Evolutionary conservation across 2,888 invertebrate genomes (phyloP).

Genomic region (Diabrotica balteata): DNA sequence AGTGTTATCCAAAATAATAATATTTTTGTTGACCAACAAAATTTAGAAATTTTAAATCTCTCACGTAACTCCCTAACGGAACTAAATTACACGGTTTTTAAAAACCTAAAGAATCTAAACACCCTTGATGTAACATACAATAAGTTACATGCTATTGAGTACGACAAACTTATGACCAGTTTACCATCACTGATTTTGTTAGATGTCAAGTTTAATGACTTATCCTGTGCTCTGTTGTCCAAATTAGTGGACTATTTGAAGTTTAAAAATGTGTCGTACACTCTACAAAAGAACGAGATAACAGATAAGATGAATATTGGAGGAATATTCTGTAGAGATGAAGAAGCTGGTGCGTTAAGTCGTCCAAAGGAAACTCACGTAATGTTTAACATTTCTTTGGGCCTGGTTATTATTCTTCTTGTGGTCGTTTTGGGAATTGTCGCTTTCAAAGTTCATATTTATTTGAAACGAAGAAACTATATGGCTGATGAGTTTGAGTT

Average conservation of each 20-base stretch:
- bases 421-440: conserved; percentile 38
- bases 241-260: conserved; percentile 53
- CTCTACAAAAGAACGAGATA: conserved; percentile 48
- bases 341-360: conserved; percentile 9
- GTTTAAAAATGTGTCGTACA: conserved; percentile 49
- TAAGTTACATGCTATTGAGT: conserved; percentile 51
- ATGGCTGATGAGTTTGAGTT: conserved; percentile 54
- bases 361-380: conserved; percentile 7
- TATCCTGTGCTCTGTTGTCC: conserved; percentile 52
- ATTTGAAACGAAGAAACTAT: conserved; percentile 49
- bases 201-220: conserved; percentile 52
- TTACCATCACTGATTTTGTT: conserved; percentile 50
- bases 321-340: conserved; percentile 52
- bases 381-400: conserved; percentile 36
- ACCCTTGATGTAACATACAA: conserved; percentile 53
- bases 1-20: conserved; percentile 27
- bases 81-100: conserved; percentile 47
- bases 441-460: conserved; percentile 45
- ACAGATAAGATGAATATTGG: conserved; percentile 54
- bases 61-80: conserved; percentile 50
- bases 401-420: conserved; percentile 35
- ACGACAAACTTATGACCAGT: conserved; percentile 50
- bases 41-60: conserved; percentile 51
- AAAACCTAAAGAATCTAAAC: conserved; percentile 48
- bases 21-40: conserved; percentile 43